A percentile compares a stretch with the other conserved stretches of the same genome.
Conservation (phyloP, 2,797 vertebrate genomes). For the Hylomyscus alleni region DNA sequence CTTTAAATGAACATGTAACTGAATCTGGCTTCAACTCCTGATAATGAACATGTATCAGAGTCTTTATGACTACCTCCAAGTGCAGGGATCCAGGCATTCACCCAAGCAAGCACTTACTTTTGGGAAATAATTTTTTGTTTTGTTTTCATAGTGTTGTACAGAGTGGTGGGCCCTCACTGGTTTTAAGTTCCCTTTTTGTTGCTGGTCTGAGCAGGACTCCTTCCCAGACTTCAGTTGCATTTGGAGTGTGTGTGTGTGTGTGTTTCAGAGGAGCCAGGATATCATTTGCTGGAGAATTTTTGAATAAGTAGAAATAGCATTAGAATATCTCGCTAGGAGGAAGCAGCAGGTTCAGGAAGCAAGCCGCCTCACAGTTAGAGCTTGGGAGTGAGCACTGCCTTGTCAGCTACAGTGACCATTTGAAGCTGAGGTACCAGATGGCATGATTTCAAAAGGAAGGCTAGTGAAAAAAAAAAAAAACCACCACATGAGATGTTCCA, state of each 20-base stretch:
- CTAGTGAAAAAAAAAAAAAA: neutral
- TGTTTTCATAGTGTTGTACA: neutral
- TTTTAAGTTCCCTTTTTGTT: neutral
- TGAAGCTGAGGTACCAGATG: neutral
- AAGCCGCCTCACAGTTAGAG: neutral
- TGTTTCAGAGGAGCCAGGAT: neutral
- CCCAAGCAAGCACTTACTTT: neutral
- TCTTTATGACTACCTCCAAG: neutral
- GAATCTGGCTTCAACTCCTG: neutral
- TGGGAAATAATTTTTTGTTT: neutral
- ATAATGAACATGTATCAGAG: too few species aligned
- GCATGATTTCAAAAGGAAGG: neutral
- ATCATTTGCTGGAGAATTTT: neutral
- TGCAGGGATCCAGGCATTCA: too few species aligned
- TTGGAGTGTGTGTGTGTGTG: neutral
- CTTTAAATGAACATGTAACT: neutral
- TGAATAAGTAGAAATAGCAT: neutral
- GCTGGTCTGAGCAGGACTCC: neutral
- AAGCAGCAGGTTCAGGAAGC: neutral
- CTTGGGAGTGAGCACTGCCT: neutral
- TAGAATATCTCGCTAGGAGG: neutral
- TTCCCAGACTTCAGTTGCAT: neutral
- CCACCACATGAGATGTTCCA: neutral
- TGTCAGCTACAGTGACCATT: neutral
- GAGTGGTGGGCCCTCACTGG: too few species aligned